A percentile compares a stretch with the other conserved stretches of the same genome.
These are phyloP conservation scores for Helicolenus hilgendorfi DNA, from an alignment of 2,797 vertebrate species.

Conservation along the genomic window DNA sequence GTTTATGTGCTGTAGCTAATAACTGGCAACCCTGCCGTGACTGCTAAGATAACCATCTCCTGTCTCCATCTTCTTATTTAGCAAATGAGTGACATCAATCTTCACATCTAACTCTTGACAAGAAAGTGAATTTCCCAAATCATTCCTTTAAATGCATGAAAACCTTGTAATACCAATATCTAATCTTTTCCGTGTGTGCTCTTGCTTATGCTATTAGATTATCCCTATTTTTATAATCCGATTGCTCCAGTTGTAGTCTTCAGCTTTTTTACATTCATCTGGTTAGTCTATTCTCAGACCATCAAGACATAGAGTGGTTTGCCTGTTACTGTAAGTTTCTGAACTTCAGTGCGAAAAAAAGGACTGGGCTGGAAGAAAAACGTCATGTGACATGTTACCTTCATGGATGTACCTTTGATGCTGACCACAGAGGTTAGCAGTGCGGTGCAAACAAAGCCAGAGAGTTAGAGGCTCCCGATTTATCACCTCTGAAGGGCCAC, in stretches of 20 bases:
- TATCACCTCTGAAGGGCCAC: conserved; percentile 52
- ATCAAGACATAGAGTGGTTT: background rate
- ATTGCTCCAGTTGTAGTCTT: background rate
- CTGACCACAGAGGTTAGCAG: background rate
- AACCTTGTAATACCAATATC: background rate
- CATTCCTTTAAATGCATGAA: background rate
- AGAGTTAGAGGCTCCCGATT: conserved; percentile 20
- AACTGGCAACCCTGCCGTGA: background rate
- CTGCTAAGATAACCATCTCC: background rate
- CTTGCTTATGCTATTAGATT: background rate
- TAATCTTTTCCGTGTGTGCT: background rate
- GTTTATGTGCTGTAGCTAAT: background rate
- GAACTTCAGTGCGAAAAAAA: background rate
- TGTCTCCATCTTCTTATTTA: background rate
- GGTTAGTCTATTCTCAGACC: background rate
- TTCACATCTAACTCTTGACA: background rate
- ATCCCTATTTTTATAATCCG: background rate
- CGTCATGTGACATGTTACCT: background rate
- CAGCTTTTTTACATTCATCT: background rate
- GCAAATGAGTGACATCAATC: background rate
- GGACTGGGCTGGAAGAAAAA: background rate
- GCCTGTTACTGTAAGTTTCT: background rate
- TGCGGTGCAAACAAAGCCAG: background rate
- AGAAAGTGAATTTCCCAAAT: background rate
- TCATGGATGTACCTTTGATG: background rate